A percentile compares a stretch with the other conserved stretches of the same genome.
These are phyloP conservation scores for Oplegnathus fasciatus DNA, from an alignment of 2,113 vertebrate species.

Conservation along the genomic window DNA sequence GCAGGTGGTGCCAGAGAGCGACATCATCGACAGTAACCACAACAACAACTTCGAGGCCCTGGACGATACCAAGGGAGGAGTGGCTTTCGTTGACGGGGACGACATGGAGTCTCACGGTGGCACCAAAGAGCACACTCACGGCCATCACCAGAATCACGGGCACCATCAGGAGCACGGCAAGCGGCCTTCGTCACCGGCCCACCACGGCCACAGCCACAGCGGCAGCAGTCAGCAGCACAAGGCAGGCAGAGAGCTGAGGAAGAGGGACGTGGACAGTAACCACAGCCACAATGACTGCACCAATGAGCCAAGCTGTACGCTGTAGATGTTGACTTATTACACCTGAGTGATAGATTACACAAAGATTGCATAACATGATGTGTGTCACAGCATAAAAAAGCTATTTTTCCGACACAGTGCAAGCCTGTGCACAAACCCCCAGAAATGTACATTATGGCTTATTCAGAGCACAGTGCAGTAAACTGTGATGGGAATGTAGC, in stretches of 20 bases:
- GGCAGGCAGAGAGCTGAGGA: conserved; percentile 90
- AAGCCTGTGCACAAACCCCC: conserved; percentile 42
- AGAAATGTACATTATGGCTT: conserved; percentile 41
- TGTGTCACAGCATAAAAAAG: conserved; percentile 66
- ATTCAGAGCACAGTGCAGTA: conserved; percentile 23
- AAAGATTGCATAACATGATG: conserved; percentile 61
- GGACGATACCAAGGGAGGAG: conserved; percentile 71
- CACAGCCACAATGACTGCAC: conserved; percentile 84
- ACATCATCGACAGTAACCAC: conserved; percentile 25
- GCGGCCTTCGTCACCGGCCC: conserved; percentile 60
- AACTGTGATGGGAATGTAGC: conserved; percentile 59
- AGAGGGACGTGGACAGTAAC: conserved; percentile 85
- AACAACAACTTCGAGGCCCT: conserved; percentile 66
- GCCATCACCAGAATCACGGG: conserved; percentile 80
- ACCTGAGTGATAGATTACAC: conserved; percentile 44
- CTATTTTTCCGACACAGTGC: conserved; percentile 65
- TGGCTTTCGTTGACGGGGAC: background rate
- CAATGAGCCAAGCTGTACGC: conserved; percentile 87
- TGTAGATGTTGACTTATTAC: conserved; percentile 77
- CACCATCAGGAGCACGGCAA: conserved; percentile 74
- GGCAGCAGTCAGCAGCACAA: conserved; percentile 82
- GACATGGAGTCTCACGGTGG: conserved; percentile 75
- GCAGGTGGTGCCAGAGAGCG: conserved; percentile 88
- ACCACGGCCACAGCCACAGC: conserved; percentile 83
- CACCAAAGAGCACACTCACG: conserved; percentile 53